Evolutionary conservation across 2,113 vertebrate genomes (phyloP).

Genomic region (Damaliscus lunatus): DNA sequence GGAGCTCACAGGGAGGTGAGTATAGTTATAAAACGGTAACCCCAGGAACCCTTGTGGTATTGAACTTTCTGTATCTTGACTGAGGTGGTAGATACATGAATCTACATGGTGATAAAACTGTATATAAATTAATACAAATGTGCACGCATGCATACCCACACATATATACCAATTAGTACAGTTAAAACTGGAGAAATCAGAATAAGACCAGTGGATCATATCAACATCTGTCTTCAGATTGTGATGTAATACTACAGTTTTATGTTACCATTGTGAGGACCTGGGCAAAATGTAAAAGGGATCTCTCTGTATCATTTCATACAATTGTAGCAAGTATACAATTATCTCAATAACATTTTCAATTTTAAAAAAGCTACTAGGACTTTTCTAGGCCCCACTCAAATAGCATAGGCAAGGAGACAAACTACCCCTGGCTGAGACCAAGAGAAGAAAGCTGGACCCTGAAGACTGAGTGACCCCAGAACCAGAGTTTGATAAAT

Average conservation of each 20-base stretch:
- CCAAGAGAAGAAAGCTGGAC: not conserved
- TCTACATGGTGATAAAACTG: not conserved
- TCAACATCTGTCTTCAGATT: not conserved
- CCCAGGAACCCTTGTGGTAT: not conserved
- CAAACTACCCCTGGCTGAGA: not conserved
- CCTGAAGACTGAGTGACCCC: not conserved
- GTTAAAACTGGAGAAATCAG: not conserved
- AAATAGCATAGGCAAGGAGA: slow-evolving; percentile 1
- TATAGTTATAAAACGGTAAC: not conserved
- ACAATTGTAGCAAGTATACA: not conserved
- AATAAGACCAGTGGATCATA: not conserved
- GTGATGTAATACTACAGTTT: not conserved
- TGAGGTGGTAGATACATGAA: not conserved
- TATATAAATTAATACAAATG: not conserved
- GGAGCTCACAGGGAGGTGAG: not conserved
- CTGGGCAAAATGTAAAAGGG: not conserved
- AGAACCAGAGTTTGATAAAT: not conserved
- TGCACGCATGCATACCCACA: not conserved
- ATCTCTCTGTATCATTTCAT: not conserved
- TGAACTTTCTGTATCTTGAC: not conserved
- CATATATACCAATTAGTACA: not conserved
- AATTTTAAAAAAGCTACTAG: not conserved
- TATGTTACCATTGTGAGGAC: not conserved
- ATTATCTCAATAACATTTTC: not conserved
- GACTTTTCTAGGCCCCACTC: not conserved